A percentile compares a stretch with the other conserved stretches of the same genome.
phyloP scores from a whole-genome alignment of 2,113 vertebrate species.

The Nesogale talazaci region DNA sequence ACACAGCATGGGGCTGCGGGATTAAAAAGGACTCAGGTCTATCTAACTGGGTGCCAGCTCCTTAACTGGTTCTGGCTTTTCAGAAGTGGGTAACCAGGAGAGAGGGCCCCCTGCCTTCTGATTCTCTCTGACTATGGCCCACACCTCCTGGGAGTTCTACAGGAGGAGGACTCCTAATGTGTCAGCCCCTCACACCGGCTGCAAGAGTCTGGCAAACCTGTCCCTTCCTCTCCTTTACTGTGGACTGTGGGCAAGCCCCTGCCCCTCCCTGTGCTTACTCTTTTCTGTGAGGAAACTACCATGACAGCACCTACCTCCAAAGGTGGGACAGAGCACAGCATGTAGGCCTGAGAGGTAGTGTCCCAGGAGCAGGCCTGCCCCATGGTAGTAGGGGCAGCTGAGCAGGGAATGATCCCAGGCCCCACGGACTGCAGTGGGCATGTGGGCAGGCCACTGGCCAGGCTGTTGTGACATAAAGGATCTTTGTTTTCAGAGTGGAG shows the following conservation, averaged over 20 bases:
- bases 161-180: not conserved
- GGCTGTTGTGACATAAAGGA: not conserved
- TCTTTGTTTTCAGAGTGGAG: constrained; percentile 25
- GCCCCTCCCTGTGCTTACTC: not conserved
- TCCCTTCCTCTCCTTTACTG: not conserved
- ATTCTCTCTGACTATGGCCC: too few species aligned
- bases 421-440: not conserved
- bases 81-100: fast-evolving
- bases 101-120: not conserved
- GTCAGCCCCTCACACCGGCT: not conserved
- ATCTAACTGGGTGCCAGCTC: too few species aligned
- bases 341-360: fast-evolving
- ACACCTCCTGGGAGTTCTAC: too few species aligned
- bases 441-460: fast-evolving
- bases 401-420: not conserved
- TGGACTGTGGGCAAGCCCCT: not conserved
- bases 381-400: fast-evolving
- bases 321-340: too few species aligned
- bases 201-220: not conserved
- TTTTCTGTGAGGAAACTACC: not conserved
- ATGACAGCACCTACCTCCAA: too few species aligned
- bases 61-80: not conserved
- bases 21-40: too few species aligned
- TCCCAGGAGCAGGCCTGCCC: fast-evolving
- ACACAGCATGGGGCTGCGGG: fast-evolving